A percentile compares a stretch with the other conserved stretches of the same genome.
Evolutionary conservation across 35 echinoderm and acorn worm species (phyloP).

Genomic region (Apostichopus japonicus): DNA sequence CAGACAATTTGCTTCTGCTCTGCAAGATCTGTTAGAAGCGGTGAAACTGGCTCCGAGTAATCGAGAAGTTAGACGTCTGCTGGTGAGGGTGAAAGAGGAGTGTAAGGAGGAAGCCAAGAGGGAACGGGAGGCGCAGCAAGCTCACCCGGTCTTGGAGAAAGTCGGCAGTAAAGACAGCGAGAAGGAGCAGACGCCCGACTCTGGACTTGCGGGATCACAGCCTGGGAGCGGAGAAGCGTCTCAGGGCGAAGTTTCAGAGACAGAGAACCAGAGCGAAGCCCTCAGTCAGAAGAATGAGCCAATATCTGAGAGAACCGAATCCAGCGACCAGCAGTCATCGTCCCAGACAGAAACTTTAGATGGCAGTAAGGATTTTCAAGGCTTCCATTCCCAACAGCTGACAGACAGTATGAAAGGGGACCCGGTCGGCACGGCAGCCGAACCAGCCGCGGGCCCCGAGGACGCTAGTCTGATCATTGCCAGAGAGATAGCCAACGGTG

Average conservation of each 20-base stretch:
- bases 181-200: constrained; percentile 67
- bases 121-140: constrained; percentile 74
- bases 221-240: constrained; percentile 79
- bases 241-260: constrained; percentile 69
- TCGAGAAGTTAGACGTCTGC: constrained; percentile 84
- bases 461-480: neutral
- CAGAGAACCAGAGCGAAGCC: constrained; percentile 58
- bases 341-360: constrained; percentile 30
- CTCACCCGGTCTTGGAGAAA: constrained; percentile 45
- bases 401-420: constrained; percentile 48
- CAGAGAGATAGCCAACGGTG: constrained; percentile 47
- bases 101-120: constrained; percentile 95
- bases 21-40: constrained; percentile 94
- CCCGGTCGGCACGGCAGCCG: constrained; percentile 2
- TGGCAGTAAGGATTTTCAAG: constrained; percentile 45
- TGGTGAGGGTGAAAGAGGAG: constrained; percentile 95
- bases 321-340: constrained; percentile 47
- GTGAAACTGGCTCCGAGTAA: constrained; percentile 96
- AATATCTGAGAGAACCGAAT: constrained; percentile 40
- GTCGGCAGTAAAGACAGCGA: constrained; percentile 59
- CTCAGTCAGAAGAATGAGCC: neutral
- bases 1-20: constrained; percentile 92
- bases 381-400: constrained; percentile 3
- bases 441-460: neutral
- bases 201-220: constrained; percentile 80